Base-by-base conservation (phyloP, 1,140 invertebrate genomes). In the Drosophila nebulosa region DNA sequence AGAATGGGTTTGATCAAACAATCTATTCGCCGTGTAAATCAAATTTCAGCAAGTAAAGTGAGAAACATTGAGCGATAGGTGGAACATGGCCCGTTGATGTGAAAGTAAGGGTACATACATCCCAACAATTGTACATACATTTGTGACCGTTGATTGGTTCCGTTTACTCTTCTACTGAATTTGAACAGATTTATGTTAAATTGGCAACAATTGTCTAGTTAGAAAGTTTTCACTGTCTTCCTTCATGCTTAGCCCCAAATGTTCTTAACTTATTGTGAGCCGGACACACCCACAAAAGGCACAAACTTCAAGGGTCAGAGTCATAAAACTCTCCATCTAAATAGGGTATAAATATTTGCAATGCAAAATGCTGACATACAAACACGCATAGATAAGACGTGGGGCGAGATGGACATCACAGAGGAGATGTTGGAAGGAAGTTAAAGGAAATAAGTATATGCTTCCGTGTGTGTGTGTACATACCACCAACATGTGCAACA, bases 301-400 rank as follows among this genome's bases (percentile, higher is more conserved):
- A 53, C 71, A 58, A 74, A 59, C 64, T 59, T 36, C 46, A 59
- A 75, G 53, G 58, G 57, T 58, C 52, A 74, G 32, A 61, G 71
- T 60, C 71, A 69, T 75, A 75, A 69, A 75, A 74, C 71, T 63
- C 53, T 63, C 32, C 62, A 46, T 55, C 35, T 75, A 75, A 75
- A 64, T 75, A 68, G 67, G 75, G 70, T 78, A 73, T 60, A 81
- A 70, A 74, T 76, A 76, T 77, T 69, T 71, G 65, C 67, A 73
- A 76, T 81, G 64, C 67, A 77, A 69, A 76, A 76, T 64, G 65
- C 67, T 72, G 68, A 69, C 57, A 65, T 73, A 61, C 57, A 61
- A 52, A 60, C 21, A 18, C 39, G 18, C 16, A 55, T 46, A 35
- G 2, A 7, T 5, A 18, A 46, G 16, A 46, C 16, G 6, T 21